These are phyloP conservation scores for Pediacus dermestoides DNA, from an alignment of 2,888 invertebrate species.

Conservation along the genomic window DNA sequence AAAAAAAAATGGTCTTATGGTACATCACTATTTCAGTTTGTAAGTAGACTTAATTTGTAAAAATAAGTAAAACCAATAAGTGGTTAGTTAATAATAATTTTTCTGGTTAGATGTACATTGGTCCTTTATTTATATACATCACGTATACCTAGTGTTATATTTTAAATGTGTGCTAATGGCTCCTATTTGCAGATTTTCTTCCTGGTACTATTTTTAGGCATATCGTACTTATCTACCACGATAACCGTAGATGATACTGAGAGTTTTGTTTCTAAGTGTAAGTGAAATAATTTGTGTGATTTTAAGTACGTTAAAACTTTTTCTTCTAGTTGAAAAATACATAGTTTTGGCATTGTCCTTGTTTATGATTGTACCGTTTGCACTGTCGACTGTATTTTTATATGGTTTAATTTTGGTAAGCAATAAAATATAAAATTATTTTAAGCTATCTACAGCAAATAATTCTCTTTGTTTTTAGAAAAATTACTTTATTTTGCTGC, in stretches of 20 bases:
- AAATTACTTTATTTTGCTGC: constrained; percentile 2
- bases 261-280: constrained; percentile 15
- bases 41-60: no score
- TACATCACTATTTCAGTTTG: no score
- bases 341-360: constrained; percentile 17
- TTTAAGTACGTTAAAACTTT: not conserved
- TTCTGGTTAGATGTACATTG: no score
- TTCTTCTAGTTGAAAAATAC: constrained; percentile 23
- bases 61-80: no score
- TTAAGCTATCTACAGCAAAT: not conserved
- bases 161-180: not conserved
- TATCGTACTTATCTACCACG: constrained; percentile 17
- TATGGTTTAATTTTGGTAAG: constrained; percentile 16
- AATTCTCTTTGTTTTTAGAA: not conserved
- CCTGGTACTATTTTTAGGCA: constrained; percentile 14
- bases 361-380: constrained; percentile 17
- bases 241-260: constrained; percentile 11
- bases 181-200: constrained; percentile 13
- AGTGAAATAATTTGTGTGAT: constrained; percentile 8
- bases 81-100: no score
- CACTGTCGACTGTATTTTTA: constrained; percentile 18
- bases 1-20: no score
- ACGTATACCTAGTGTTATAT: not conserved
- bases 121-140: no score
- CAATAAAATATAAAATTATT: constrained; percentile 8